Conservation (phyloP, 2,113 vertebrate genomes). For the Cervus canadensis region DNA sequence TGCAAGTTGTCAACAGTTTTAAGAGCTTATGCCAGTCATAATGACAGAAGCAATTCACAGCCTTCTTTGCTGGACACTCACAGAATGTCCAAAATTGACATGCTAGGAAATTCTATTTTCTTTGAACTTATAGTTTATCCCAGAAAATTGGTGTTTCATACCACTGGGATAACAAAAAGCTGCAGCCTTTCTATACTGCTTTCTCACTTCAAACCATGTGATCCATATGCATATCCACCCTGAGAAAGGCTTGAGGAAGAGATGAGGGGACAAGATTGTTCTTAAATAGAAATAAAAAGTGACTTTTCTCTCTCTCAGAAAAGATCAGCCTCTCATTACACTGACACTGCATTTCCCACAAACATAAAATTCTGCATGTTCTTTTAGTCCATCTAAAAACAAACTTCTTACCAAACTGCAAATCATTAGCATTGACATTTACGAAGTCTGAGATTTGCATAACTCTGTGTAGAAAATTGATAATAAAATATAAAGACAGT, state of each 20-base stretch:
- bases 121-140: constrained; percentile 50
- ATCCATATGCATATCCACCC: not conserved
- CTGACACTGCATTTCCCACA: not conserved
- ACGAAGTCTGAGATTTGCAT: constrained; percentile 46
- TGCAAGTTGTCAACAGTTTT: constrained; percentile 16
- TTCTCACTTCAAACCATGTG: not conserved
- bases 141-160: constrained; percentile 48
- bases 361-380: constrained; percentile 25
- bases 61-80: constrained; percentile 28
- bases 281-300: not conserved
- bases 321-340: not conserved
- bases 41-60: constrained; percentile 60
- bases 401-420: not conserved
- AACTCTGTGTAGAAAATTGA: constrained; percentile 24
- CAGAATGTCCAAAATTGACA: constrained; percentile 55
- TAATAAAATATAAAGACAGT: constrained; percentile 30
- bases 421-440: constrained; percentile 40
- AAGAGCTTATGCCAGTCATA: constrained; percentile 41
- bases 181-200: not conserved
- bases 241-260: not conserved
- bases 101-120: constrained; percentile 63
- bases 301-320: not conserved
- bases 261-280: not conserved
- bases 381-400: not conserved
- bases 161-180: constrained; percentile 24